Percentiles rank a stretch among this genome's conserved stretches.
Evolutionary conservation across 1,140 invertebrate genomes (phyloP).

Genomic region (Brachystomella parvula): DNA sequence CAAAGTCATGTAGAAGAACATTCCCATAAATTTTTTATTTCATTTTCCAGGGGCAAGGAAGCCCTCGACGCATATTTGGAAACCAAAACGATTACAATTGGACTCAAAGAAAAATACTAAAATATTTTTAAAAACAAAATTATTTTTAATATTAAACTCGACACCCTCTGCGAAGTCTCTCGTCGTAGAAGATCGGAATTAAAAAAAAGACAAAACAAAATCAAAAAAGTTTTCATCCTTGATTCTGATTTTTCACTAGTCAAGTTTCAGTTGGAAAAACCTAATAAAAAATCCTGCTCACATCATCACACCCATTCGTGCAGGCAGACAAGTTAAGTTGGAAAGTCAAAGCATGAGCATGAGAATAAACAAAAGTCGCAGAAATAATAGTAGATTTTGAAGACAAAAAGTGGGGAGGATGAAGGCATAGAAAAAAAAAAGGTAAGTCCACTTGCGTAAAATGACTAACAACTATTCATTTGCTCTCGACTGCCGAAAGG

Average conservation of each 20-base stretch:
- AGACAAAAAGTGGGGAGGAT: too few relatives aligned
- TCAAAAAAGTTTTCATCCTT: background rate
- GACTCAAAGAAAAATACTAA: slow-evolving; percentile 42
- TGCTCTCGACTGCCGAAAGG: too few relatives aligned
- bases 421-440: too few relatives aligned
- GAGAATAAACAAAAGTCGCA: too few relatives aligned
- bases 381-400: too few relatives aligned
- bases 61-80: slow-evolving; percentile 83
- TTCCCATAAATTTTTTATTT: background rate
- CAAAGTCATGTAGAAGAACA: background rate
- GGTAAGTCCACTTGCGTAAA: too few relatives aligned
- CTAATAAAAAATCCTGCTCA: too few relatives aligned
- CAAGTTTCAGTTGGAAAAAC: background rate
- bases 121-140: too few relatives aligned
- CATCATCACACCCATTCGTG: too few relatives aligned
- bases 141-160: background rate
- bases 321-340: too few relatives aligned
- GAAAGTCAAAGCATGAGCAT: too few relatives aligned
- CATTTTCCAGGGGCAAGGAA: slow-evolving; percentile 76
- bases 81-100: slow-evolving; percentile 78
- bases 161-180: background rate
- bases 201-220: background rate
- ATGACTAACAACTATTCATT: too few relatives aligned
- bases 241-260: background rate
- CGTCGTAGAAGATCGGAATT: background rate